phyloP scores from a whole-genome alignment of 2,888 invertebrate species.

The Druceiella hillmani region DNA sequence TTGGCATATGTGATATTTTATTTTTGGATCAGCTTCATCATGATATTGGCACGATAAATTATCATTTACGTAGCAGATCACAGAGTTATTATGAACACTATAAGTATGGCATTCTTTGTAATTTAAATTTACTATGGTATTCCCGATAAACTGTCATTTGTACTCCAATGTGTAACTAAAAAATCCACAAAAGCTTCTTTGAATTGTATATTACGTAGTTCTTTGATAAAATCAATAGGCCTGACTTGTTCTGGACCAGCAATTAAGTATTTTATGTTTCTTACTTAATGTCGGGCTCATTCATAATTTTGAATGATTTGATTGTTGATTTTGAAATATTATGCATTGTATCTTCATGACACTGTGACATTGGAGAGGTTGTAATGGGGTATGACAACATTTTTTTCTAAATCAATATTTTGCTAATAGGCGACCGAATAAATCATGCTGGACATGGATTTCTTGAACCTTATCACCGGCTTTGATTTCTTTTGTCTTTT shows the following conservation, averaged over 20 bases:
- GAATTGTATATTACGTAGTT: slow-evolving; percentile 12
- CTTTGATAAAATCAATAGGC: slow-evolving; percentile 6
- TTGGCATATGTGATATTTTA: too few relatives aligned
- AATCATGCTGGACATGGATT: slow-evolving; percentile 16
- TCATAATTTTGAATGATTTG: too few relatives aligned
- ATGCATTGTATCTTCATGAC: slow-evolving; percentile 24
- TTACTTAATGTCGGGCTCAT: slow-evolving; percentile 11
- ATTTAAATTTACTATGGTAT: slow-evolving; percentile 3
- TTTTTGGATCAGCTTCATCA: too few relatives aligned
- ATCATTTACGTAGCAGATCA: too few relatives aligned
- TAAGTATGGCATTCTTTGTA: too few relatives aligned
- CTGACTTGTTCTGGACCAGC: slow-evolving; percentile 14
- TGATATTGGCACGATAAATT: too few relatives aligned
- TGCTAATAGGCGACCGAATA: slow-evolving; percentile 22
- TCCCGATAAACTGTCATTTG: slow-evolving; percentile 18
- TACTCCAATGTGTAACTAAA: slow-evolving; percentile 16
- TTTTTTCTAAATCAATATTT: slow-evolving; percentile 20
- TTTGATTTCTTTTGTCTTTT: slow-evolving; percentile 9
- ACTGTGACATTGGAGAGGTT: slow-evolving; percentile 22
- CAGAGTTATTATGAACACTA: too few relatives aligned
- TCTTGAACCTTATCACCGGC: slow-evolving; percentile 16
- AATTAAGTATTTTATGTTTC: slow-evolving; percentile 9
- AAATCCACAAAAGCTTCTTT: slow-evolving; percentile 17
- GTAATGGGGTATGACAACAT: slow-evolving; percentile 20
- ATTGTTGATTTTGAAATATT: slow-evolving; percentile 27